Base-by-base conservation (phyloP, 1,140 invertebrate species). In the Trichogramma pretiosum region DNA sequence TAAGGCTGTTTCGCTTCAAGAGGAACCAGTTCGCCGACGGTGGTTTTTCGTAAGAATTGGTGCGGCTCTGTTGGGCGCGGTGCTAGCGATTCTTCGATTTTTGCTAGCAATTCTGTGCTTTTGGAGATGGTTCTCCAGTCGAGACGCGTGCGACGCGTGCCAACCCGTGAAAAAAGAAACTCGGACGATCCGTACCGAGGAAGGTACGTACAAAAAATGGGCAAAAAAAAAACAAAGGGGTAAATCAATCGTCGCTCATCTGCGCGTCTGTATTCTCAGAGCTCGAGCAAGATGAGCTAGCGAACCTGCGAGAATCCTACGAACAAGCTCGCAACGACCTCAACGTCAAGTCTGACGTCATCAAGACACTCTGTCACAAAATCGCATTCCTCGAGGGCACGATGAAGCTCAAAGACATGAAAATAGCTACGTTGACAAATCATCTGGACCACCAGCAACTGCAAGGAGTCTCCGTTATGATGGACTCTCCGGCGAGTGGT, bases 331-430 rank as follows among this genome's bases (percentile, higher is more conserved):
- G 58, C 14, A 50, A 61, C 16, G 60, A 68, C 14, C 22, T 74
- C 5, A 56, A 56, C 10, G 60, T 65, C 32, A 74, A 73, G 26
- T 53, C 65, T 28, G 62, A 74, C 17, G 39, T 57, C 9, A 67
- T 74, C 35, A 50, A 48, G 7, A 60, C 43, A 35, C 58, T 65
- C 41, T 73, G 54, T 50, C 61, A 62, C 45, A 76, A 68, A 56
- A 62, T 69, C 47, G 56, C 52, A 3, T 75, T 76, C 56, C 60
- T 78, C 43, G 73, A 77, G 45, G 72, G 63, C 36, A 59, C 75
- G n/a, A 55, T 77, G 28, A 65, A 69, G 30, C 48, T 76, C 3
- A 77, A 76, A 54, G 66, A 74, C 39, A 60, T 72, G 37, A 63
- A 70, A 8, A 77, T 79, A 32, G 66, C 66, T 0, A 70, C 73